Base-by-base conservation (phyloP, 2,888 invertebrate genomes). In the Acronicta leporina region DNA sequence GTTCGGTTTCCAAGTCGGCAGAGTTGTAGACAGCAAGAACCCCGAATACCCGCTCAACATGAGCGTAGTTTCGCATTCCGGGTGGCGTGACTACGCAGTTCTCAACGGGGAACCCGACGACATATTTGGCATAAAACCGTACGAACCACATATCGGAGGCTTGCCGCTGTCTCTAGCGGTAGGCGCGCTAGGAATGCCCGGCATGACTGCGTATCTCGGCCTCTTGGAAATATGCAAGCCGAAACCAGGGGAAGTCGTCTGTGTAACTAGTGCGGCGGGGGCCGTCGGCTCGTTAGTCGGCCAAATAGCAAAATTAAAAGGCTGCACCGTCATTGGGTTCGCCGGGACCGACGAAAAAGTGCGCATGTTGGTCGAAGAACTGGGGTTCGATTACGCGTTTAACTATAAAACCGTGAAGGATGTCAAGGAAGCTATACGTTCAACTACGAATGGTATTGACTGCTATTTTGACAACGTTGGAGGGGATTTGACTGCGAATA, bases 381-480 rank as follows among this genome's bases (percentile, higher is more conserved):
- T 96, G 11, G 95, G 95, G 1, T 96, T 96, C 79, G 95, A 97
- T 79, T 84, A 92, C 75, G 96, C 95, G 9, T 96, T 96, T 72
- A 97, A 97, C 88, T 97, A 97, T 86, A 97, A 96, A 85, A 95
- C 92, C 5, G 89, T 87, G 16, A 79, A 95, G 64, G 57, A 82
- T 54, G 68, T 96, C 16, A 86, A 84, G 10, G 59, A 51, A 0
- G 81, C 91, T 27, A 83, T 97, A 56, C 92, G 90, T 57, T 89
- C 95, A 42, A 95, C 96, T 5, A 96, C 96, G 0, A 85, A 95
- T 8, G 96, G 96, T 3, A 87, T 97, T 0, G 96, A 97, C 79
- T 96, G 96, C 73, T 97, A 95, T 80, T 97, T 96, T 81, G 97
- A 97, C 79, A 97, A 96, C 80, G 97, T 96, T 15, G 96, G 96